These are phyloP conservation scores for Troglohyphantes excavatus DNA, from an alignment of 2,888 invertebrate genomes.

Conservation along the genomic window DNA sequence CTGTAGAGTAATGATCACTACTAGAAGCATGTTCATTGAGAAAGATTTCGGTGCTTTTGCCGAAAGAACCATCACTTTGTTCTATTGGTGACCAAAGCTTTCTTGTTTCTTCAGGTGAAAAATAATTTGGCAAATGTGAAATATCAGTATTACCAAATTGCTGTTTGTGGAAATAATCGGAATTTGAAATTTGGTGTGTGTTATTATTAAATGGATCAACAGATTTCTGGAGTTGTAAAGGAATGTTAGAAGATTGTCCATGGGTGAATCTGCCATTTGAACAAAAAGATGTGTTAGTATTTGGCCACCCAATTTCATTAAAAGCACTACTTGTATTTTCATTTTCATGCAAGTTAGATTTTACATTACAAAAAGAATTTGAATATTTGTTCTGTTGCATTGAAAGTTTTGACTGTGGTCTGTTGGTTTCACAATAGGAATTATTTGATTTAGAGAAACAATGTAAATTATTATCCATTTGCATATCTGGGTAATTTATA, in stretches of 20 bases:
- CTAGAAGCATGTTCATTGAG: conserved; percentile 1
- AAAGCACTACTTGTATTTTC: neutral
- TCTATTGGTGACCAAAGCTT: too few species aligned
- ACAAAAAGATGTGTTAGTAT: neutral
- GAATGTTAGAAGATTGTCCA: neutral
- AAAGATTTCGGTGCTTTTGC: neutral
- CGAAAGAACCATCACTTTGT: neutral
- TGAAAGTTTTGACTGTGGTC: neutral
- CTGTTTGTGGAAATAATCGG: neutral
- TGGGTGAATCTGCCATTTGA: neutral
- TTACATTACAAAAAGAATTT: neutral
- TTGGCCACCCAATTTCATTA: neutral
- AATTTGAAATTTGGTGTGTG: neutral
- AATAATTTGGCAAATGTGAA: neutral
- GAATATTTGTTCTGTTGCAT: neutral
- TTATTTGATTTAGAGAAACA: too few species aligned
- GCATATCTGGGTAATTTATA: neutral
- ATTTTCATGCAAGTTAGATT: neutral
- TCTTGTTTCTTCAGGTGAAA: neutral
- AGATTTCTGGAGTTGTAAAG: neutral
- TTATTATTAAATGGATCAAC: neutral
- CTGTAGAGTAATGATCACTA: neutral
- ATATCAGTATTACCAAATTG: neutral
- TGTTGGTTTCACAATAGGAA: neutral
- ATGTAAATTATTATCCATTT: neutral